Base-by-base conservation (phyloP, 2,797 vertebrate species). In the Enteromius radiatus region DNA sequence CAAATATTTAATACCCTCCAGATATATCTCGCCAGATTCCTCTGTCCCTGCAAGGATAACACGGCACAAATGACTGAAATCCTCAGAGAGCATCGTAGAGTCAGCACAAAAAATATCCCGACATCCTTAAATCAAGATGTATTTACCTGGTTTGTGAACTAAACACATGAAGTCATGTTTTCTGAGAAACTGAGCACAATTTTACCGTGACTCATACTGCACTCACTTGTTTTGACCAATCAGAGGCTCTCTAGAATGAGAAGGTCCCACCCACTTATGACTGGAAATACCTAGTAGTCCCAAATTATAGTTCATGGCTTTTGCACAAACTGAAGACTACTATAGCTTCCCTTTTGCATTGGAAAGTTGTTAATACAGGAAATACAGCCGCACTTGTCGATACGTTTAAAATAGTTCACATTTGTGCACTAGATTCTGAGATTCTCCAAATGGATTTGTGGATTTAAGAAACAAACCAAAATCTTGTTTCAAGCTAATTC, bases 1-100 rank as follows among this genome's bases (percentile, higher is more conserved):
- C 63, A 59, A 56, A 56, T 68, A 41, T 76, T 82, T 67, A n/a
- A 76, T 76, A 56, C 38, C 26, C 12, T 0, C 31, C 31, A 15
- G 7, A 49, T 47, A n/a, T 52, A 74, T 67, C 31, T 65, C 45
- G 47, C 45, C 21, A 23, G 47, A 54, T 19, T 23, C 12, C 38
- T 33, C 69, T 36, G 54, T 63, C 56, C 21, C 38, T 73, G 54
- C 26, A 63, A 47, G 8, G 28, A 80, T 17, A 64, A 73, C 41
- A 59, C 28, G 12, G 19, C 49, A 54, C 17, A 23, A 59, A 61
- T 63, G 23, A 71, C 31, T 38, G 52, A 61, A 76, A 76, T 76
- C 74, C 54, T 28, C 21, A 36, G 31, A 69, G 61, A 64, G 33
- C 61, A 64, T 19, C 28, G 1, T 15, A 70, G 43, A 73, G 10